These are phyloP conservation scores for Siniperca scherzeri DNA, from an alignment of 2,797 vertebrate genomes.

Conservation along the genomic window DNA sequence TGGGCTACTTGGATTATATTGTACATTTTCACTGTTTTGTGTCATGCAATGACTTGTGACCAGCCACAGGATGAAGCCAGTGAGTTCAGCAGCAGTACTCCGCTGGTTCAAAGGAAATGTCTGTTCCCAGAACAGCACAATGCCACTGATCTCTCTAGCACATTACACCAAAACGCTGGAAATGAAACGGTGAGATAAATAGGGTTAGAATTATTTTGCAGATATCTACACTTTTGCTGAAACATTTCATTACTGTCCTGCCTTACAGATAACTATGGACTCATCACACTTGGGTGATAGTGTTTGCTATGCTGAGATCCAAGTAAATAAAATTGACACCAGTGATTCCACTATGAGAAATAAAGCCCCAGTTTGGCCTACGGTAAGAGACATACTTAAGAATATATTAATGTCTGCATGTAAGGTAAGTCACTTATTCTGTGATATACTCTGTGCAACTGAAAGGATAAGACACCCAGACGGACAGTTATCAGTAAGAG, in stretches of 20 bases:
- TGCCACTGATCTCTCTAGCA: conserved; percentile 64
- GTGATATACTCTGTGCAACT: background rate
- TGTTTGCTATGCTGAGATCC: conserved; percentile 74
- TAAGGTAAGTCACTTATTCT: background rate
- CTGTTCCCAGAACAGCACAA: conserved; percentile 53
- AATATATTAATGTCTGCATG: background rate
- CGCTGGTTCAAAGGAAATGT: conserved; percentile 68
- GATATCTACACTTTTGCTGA: background rate
- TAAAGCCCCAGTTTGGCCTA: conserved; percentile 70
- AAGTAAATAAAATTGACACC: conserved; percentile 72
- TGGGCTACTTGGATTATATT: background rate
- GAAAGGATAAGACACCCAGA: conserved; percentile 78
- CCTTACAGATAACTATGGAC: conserved; percentile 69
- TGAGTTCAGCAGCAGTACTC: conserved; percentile 77
- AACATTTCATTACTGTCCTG: background rate
- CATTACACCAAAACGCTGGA: conserved; percentile 58
- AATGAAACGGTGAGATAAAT: conserved; percentile 73
- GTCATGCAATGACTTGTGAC: conserved; percentile 10
- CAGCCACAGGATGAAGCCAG: conserved; percentile 62
- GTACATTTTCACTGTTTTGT: background rate
- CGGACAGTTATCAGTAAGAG: conserved; percentile 66
- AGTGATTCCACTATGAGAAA: conserved; percentile 40
- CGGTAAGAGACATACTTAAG: conserved; percentile 67
- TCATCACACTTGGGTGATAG: conserved; percentile 71
- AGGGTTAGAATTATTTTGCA: background rate